Evolutionary conservation across 2,797 vertebrate species (phyloP).

Genomic region (Carcharodon carcharias): DNA sequence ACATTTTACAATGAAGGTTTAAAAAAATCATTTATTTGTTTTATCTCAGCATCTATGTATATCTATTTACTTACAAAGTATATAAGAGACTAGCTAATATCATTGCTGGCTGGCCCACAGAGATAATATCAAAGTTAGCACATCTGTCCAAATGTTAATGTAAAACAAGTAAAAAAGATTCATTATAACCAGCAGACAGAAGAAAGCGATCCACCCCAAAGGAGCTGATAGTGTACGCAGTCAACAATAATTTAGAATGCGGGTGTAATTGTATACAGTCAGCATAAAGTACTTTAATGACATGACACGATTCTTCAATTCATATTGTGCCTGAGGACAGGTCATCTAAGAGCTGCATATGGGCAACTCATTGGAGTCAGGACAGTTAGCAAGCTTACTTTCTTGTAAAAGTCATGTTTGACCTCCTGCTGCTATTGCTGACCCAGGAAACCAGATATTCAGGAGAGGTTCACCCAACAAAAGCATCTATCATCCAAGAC

Average conservation of each 20-base stretch:
- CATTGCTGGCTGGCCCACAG: not conserved
- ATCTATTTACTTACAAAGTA: not conserved
- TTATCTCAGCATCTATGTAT: not conserved
- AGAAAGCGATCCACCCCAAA: not conserved
- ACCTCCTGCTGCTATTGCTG: not conserved
- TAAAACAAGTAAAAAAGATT: not conserved
- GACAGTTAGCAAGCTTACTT: not conserved
- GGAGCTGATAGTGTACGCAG: not conserved
- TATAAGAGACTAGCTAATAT: not conserved
- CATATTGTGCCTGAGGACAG: not conserved
- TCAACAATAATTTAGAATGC: not conserved
- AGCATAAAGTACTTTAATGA: not conserved
- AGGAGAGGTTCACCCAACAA: not conserved
- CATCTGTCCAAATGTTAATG: not conserved
- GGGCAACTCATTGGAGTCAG: not conserved
- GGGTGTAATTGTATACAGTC: not conserved
- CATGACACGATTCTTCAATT: not conserved
- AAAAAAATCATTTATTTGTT: not conserved
- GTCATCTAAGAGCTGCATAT: not conserved
- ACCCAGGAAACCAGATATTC: conserved; percentile 21
- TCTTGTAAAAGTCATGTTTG: conserved; percentile 6
- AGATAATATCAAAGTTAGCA: not conserved
- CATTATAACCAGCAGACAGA: not conserved
- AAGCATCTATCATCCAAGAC: conserved; percentile 12
- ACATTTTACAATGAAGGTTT: not conserved